Evolutionary conservation across 2,797 vertebrate species (phyloP).

Genomic region (Carcharodon carcharias): DNA sequence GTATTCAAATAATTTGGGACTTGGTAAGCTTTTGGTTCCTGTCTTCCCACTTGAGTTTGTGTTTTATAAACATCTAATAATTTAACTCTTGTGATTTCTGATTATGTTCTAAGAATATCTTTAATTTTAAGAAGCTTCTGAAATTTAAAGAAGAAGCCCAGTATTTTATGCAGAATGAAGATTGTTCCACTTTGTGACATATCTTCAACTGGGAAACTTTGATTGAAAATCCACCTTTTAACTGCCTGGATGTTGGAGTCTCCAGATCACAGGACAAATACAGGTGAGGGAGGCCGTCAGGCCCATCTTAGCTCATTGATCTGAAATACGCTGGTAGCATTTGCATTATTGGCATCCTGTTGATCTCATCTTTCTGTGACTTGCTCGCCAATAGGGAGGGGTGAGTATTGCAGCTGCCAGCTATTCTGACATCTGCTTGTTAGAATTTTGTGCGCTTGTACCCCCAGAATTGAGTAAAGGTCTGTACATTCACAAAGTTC

Average conservation of each 20-base stretch:
- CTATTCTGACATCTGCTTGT: background rate
- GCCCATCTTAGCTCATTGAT: background rate
- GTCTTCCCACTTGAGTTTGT: background rate
- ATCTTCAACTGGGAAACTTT: background rate
- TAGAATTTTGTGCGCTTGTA: background rate
- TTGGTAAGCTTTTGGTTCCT: background rate
- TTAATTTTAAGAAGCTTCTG: background rate
- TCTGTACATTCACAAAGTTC: background rate
- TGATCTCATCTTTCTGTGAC: background rate
- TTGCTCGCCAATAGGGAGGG: background rate
- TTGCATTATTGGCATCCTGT: background rate
- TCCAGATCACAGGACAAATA: background rate
- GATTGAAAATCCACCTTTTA: background rate
- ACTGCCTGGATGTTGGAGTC: background rate
- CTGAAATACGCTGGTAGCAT: background rate
- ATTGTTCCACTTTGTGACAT: background rate
- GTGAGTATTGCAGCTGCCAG: background rate
- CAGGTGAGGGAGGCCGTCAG: background rate
- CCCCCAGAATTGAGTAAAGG: background rate
- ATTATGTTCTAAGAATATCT: background rate
- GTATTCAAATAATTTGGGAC: background rate
- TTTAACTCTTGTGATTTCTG: background rate
- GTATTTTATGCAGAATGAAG: background rate
- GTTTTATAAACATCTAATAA: background rate
- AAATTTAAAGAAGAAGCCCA: background rate